Percentiles rank a stretch among this genome's conserved stretches.
phyloP scores from a whole-genome alignment of 2,888 invertebrate genomes.

The Argynnis bischoffii region DNA sequence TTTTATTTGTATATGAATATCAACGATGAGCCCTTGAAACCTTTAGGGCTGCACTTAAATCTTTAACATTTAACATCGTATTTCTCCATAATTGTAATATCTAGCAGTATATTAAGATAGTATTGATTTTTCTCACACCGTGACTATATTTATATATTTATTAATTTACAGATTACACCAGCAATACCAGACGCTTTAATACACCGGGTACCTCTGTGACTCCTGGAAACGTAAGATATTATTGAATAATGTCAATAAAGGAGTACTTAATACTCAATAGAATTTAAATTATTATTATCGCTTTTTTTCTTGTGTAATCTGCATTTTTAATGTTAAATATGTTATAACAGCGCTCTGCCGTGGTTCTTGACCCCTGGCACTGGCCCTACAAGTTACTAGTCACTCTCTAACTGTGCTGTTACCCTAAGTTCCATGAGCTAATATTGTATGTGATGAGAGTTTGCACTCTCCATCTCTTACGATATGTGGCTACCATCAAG shows the following conservation, averaged over 20 bases:
- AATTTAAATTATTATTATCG: not conserved
- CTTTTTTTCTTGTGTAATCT: not conserved
- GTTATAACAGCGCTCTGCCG: slow-evolving; percentile 62
- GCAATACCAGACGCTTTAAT: slow-evolving; percentile 61
- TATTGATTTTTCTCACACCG: slow-evolving; percentile 14
- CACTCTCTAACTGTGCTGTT: slow-evolving; percentile 64
- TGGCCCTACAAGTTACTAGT: slow-evolving; percentile 62
- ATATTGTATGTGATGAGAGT: slow-evolving; percentile 49
- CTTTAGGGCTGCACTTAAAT: not conserved
- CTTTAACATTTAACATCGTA: too few relatives aligned
- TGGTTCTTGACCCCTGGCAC: slow-evolving; percentile 56
- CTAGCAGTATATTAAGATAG: not conserved
- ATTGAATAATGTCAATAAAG: not conserved
- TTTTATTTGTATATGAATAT: too few relatives aligned
- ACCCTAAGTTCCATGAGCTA: slow-evolving; percentile 47
- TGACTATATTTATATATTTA: not conserved
- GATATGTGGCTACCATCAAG: slow-evolving; percentile 31
- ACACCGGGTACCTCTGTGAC: slow-evolving; percentile 59
- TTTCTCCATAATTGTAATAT: too few relatives aligned
- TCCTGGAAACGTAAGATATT: slow-evolving; percentile 53
- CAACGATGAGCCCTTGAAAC: not conserved
- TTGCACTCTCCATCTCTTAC: slow-evolving; percentile 45
- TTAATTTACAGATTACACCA: slow-evolving; percentile 56
- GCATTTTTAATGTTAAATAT: slow-evolving; percentile 38
- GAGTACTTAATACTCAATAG: not conserved